These are phyloP conservation scores for Drosophila equinoxialis DNA, from an alignment of 1,140 invertebrate species.

Conservation along the genomic window DNA sequence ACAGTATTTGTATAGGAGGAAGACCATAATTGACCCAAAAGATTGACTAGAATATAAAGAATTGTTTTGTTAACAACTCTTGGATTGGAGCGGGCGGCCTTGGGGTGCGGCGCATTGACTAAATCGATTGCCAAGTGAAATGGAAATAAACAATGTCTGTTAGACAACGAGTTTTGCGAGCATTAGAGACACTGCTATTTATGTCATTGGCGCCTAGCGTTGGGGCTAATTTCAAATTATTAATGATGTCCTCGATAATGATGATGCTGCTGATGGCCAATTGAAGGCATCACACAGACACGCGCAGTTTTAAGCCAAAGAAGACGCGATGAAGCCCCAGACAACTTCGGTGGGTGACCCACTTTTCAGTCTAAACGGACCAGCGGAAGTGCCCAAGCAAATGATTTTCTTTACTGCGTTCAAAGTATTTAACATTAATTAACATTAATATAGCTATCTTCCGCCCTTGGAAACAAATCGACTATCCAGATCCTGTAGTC, in stretches of 20 bases:
- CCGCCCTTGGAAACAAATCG: neutral
- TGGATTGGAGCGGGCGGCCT: neutral
- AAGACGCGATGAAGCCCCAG: neutral
- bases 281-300: constrained; percentile 18
- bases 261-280: constrained; percentile 41
- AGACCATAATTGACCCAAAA: constrained; percentile 8
- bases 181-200: constrained; percentile 1
- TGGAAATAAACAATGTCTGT: constrained; percentile 2
- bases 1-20: neutral
- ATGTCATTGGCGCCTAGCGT: constrained; percentile 19
- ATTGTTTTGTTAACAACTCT: neutral
- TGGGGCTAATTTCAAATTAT: constrained; percentile 30
- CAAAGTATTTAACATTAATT: constrained; percentile 62
- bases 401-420: constrained; percentile 50
- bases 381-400: constrained; percentile 18
- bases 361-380: constrained; percentile 1
- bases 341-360: neutral
- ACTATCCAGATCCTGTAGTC: too few species aligned
- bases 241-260: constrained; percentile 28
- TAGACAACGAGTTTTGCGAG: neutral
- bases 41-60: constrained; percentile 5
- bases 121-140: constrained; percentile 14
- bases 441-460: constrained; percentile 56
- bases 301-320: neutral
- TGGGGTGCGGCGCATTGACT: neutral